phyloP scores from a whole-genome alignment of 1,140 invertebrate species.

The Zaprionus davidi region DNA sequence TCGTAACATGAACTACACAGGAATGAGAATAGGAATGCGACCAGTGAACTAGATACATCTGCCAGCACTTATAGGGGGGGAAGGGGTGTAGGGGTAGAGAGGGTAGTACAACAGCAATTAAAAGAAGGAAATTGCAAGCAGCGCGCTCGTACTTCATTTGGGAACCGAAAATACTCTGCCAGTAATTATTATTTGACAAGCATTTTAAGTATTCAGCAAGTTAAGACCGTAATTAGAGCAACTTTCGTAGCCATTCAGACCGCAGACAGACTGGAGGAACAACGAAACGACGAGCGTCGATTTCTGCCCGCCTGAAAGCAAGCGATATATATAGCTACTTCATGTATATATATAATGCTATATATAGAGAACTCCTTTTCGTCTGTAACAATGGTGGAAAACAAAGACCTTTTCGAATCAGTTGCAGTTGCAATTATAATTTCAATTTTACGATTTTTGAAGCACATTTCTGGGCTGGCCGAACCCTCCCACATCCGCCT shows the following conservation, averaged over 20 bases:
- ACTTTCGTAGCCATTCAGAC: conserved; percentile 43
- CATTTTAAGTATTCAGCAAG: conserved; percentile 74
- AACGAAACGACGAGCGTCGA: conserved; percentile 25
- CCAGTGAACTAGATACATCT: not conserved
- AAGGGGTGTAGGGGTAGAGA: not conserved
- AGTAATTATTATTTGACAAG: conserved; percentile 79
- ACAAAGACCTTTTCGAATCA: conserved; percentile 56
- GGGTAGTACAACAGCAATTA: conserved; percentile 11
- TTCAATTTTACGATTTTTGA: conserved; percentile 81
- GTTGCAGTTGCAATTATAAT: conserved; percentile 77
- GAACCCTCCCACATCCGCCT: conserved; percentile 23
- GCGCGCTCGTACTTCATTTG: conserved; percentile 50
- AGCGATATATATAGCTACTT: conserved; percentile 10
- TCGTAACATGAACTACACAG: conserved; percentile 43
- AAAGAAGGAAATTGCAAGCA: conserved; percentile 32
- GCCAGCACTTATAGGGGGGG: not conserved
- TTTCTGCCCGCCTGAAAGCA: conserved; percentile 37
- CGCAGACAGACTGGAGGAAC: conserved; percentile 9
- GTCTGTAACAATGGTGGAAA: conserved; percentile 17
- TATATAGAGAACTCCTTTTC: not conserved
- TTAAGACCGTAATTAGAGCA: conserved; percentile 73
- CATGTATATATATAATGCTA: not conserved
- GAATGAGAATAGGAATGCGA: conserved; percentile 14
- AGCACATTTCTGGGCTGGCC: conserved; percentile 48
- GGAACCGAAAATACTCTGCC: conserved; percentile 55